These are phyloP conservation scores for Adelphocoris suturalis DNA, from an alignment of 2,888 invertebrate genomes.

Conservation along the genomic window DNA sequence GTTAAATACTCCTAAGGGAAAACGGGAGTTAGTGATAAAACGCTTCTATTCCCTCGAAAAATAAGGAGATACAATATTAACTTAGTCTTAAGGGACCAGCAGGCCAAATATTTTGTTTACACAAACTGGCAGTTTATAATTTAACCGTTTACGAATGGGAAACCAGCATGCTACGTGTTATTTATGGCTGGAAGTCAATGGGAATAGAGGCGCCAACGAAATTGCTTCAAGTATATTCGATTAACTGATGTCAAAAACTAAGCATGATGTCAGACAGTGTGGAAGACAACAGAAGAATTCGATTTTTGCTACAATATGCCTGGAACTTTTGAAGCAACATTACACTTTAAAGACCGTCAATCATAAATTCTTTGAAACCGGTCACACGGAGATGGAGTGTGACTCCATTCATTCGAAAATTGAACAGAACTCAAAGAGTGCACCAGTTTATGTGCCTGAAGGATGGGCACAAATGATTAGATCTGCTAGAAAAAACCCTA, in stretches of 20 bases:
- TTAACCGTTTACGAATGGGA: not conserved
- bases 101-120: no score
- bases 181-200: not conserved
- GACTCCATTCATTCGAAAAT: no score
- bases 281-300: not conserved
- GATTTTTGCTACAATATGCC: not conserved
- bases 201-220: not conserved
- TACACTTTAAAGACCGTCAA: not conserved
- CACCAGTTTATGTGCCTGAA: no score
- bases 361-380: not conserved
- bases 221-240: not conserved
- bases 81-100: no score
- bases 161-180: not conserved
- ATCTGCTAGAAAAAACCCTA: no score
- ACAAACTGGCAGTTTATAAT: no score
- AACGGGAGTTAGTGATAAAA: no score
- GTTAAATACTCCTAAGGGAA: not conserved
- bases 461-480: no score
- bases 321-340: not conserved
- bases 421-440: no score
- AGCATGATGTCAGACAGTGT: not conserved
- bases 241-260: not conserved
- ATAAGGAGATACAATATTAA: no score
- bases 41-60: no score
- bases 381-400: not conserved